Evolutionary conservation across 2,888 invertebrate species (phyloP), one percentile per base, ranked within the genome.

Genomic region (Resseliella maxima): DNA sequence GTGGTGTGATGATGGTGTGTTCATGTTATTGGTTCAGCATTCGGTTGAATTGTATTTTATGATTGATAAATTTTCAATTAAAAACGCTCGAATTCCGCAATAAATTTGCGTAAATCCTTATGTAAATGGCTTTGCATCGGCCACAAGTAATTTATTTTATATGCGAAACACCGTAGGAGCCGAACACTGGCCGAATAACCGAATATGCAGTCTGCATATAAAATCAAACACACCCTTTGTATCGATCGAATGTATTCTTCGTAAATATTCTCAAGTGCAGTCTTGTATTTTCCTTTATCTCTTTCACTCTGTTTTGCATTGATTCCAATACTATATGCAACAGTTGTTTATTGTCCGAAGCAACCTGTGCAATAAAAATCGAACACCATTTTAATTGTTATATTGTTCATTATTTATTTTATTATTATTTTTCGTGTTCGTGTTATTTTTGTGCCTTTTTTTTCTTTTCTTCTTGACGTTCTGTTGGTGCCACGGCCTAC

Each of bases 41-140:
- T n/a, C 2, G 3, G 38, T 38, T 83, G 36, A 38, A 2, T 3
- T 36, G 83, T 36, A 38, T 83, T 83, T 83, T 83, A 83, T 83
- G 83, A 83, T 83, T 83, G 83, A 83, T 83, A 83, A 83, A 83
- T 83, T 83, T 83, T 83, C 83, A 83, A 83, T 83, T 83, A 83
- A 83, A n/a, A 83, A 83, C 83, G 38, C 38, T 83, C 83, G 81
- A 81, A 81, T 81, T 36, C 81, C 18, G 38, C n/a, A 83, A 83
- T 83, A 83, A 83, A 83, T 83, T 83, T 24, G n/a, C 83, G 83
- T 38, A 83, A 83, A 83, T 83, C 38, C 38, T n/a, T 38, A 83
- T 83, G 83, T 83, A 38, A 38, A 83, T 83, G 36, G n/a, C n/a
- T n/a, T n/a, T n/a, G n/a, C n/a, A 21, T 83, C n/a, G 38, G 24